Evolutionary conservation across 2,113 vertebrate genomes (phyloP), one percentile per base, ranked within the genome.

Genomic region (Plecturocebus donacophilus): DNA sequence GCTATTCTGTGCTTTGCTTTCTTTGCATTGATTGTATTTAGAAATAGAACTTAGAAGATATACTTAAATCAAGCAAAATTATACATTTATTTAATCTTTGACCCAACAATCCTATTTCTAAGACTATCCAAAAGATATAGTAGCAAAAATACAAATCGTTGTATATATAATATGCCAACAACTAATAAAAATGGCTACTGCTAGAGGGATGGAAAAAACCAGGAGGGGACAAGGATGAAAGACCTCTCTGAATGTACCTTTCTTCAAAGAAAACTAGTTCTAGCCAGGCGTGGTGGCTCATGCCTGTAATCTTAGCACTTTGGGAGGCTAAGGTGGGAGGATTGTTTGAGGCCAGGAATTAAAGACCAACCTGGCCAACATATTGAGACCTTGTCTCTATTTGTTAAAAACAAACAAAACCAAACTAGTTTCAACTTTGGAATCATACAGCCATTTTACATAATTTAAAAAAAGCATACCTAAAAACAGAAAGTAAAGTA

Each of bases 21-120:
- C 73, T 86, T 52, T 83, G 32, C 4, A 92, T 6, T 85, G 35
- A 70, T 2, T 77, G 6, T 83, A 95, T 91, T 95, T 91, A 94
- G 42, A 88, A 88, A 64, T 30, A 75, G 52, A 61, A 93, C 5
- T 75, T 49, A 23, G 35, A 49, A 73, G 38, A 95, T 8, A 8
- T 8, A 54, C 73, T 92, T 79, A 58, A 84, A 45, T 35, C 49
- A 93, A 87, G 56, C n/a, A 93, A 90, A 95, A 81, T 40, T 77
- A 2, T 20, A 61, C 87, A 23, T 81, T 92, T 45, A 90, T 56
- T 90, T 75, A 97, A 14, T 56, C 13, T 90, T 42, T 81, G 80
- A 87, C 40, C 32, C 13, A 93, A 68, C 68, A 68, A 77, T 93
- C 27, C 30, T 45, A 79, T 42, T 70, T 91, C 32, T 66, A 70